Percentiles rank a stretch among this genome's conserved stretches.
Evolutionary conservation across 2,797 vertebrate genomes (phyloP).

Genomic region (Etheostoma perlongum): DNA sequence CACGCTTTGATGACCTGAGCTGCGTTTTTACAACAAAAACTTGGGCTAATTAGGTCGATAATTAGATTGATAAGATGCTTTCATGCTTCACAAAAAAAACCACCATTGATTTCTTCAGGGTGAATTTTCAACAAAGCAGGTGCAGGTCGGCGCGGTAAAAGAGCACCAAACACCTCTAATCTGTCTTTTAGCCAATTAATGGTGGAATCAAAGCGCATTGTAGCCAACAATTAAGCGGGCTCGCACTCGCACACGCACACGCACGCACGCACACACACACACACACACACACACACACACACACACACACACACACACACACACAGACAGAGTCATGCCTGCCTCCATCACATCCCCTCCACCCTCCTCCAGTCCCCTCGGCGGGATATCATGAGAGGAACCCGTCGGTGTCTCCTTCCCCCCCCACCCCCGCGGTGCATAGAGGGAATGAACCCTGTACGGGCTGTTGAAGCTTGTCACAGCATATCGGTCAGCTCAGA

Average conservation of each 20-base stretch:
- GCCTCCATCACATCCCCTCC: conserved; percentile 29
- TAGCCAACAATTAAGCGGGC: conserved; percentile 38
- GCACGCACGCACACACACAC: neutral
- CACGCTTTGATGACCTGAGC: conserved; percentile 49
- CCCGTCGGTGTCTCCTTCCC: conserved; percentile 24
- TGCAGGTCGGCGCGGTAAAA: conserved; percentile 23
- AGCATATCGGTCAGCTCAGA: conserved; percentile 48
- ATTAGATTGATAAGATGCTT: conserved; percentile 15
- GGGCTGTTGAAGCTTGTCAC: conserved; percentile 64
- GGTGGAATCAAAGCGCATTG: conserved; percentile 32
- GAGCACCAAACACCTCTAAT: conserved; percentile 18
- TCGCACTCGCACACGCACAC: neutral
- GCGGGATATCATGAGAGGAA: conserved; percentile 58
- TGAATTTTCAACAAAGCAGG: conserved; percentile 49
- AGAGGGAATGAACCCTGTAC: conserved; percentile 40
- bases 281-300: conserved; percentile 16
- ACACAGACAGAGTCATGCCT: conserved; percentile 3
- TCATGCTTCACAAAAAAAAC: neutral
- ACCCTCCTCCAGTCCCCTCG: conserved; percentile 1
- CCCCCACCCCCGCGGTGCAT: conserved; percentile 33
- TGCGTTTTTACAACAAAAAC: conserved; percentile 2
- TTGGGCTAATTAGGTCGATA: conserved; percentile 1
- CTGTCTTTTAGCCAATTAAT: conserved; percentile 50
- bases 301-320: conserved; percentile 3
- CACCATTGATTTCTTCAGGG: conserved; percentile 1